Evolutionary conservation across 2,797 vertebrate genomes (phyloP).

Genomic region (Oceanodroma leucorhoa): DNA sequence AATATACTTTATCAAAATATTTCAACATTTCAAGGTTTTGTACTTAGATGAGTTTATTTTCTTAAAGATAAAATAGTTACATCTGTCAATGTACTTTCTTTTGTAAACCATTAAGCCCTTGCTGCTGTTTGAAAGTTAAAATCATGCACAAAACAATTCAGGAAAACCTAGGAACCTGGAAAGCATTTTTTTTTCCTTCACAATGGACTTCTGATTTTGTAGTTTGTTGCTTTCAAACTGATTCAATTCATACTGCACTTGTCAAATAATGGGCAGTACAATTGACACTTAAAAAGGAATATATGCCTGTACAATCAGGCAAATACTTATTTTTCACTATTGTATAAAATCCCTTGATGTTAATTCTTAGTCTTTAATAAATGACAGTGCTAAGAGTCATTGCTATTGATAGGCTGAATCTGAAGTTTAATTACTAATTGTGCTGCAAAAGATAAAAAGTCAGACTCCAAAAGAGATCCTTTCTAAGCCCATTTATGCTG

Average conservation of each 20-base stretch:
- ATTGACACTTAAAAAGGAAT: not conserved
- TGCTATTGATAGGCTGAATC: not conserved
- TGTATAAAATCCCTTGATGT: not conserved
- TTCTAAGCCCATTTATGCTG: not conserved
- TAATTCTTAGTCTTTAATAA: not conserved
- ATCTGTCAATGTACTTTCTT: conserved; percentile 54
- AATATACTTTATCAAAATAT: not conserved
- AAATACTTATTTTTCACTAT: conserved; percentile 27
- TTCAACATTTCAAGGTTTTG: not conserved
- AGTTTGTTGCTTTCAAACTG: conserved; percentile 34
- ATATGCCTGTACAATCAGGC: not conserved
- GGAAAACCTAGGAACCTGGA: conserved; percentile 9
- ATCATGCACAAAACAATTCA: conserved; percentile 26
- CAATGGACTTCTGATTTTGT: not conserved
- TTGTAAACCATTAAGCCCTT: conserved; percentile 69
- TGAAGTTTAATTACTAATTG: not conserved
- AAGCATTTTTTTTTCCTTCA: not conserved
- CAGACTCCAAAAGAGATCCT: not conserved
- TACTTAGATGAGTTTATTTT: conserved; percentile 64
- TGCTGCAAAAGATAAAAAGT: not conserved
- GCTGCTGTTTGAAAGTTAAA: conserved; percentile 58
- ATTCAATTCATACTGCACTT: conserved; percentile 59
- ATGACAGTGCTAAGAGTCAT: not conserved
- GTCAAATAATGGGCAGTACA: conserved; percentile 8
- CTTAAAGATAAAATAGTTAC: conserved; percentile 61